Evolutionary conservation across 2,797 vertebrate genomes (phyloP).

Genomic region (Synanceia verrucosa): DNA sequence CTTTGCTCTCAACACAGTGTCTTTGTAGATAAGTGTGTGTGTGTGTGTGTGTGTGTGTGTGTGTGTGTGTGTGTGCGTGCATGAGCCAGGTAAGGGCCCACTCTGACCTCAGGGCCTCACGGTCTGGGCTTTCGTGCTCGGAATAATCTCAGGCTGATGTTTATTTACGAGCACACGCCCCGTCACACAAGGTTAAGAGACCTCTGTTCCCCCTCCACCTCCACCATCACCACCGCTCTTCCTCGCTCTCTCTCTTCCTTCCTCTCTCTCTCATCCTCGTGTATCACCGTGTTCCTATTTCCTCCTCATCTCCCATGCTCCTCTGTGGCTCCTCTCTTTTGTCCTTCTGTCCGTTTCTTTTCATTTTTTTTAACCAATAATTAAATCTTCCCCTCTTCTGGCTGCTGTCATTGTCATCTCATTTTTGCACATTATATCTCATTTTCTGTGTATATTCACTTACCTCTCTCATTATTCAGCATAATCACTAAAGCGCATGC

Average conservation of each 20-base stretch:
- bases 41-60: conserved; percentile 4
- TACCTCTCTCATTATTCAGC: background rate
- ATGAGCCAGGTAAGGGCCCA: conserved; percentile 72
- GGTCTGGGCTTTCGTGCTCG: conserved; percentile 70
- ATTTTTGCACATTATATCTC: background rate
- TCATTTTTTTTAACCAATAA: conserved; percentile 3
- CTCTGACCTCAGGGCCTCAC: conserved; percentile 70
- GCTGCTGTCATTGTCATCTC: background rate
- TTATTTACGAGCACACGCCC: conserved; percentile 83
- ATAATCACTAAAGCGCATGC: background rate
- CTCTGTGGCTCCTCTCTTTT: conserved; percentile 13
- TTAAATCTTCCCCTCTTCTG: background rate
- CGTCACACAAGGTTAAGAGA: conserved; percentile 81
- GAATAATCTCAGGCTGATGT: conserved; percentile 81
- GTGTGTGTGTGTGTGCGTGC: background rate
- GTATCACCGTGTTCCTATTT: conserved; percentile 23
- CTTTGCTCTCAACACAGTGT: conserved; percentile 22
- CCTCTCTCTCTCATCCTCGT: conserved; percentile 22
- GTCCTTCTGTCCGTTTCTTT: background rate
- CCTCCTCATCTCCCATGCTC: background rate
- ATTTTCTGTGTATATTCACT: background rate
- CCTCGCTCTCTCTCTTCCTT: background rate
- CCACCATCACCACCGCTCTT: conserved; percentile 25
- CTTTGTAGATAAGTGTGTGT: conserved; percentile 16
- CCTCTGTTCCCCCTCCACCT: conserved; percentile 49